These are phyloP conservation scores for Ethmia dodecea DNA, from an alignment of 2,888 invertebrate genomes.

Conservation along the genomic window DNA sequence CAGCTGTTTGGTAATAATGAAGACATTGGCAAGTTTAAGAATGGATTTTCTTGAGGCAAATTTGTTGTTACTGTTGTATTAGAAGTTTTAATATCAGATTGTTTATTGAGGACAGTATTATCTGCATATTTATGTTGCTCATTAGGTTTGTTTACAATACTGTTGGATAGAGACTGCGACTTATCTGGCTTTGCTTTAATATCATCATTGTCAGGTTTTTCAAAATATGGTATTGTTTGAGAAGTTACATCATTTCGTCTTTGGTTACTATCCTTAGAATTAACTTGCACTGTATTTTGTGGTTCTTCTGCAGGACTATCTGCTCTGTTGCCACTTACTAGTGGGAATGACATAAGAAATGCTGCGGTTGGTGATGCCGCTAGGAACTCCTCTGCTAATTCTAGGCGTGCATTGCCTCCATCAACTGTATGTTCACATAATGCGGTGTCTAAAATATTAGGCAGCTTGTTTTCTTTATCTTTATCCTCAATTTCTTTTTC, in stretches of 20 bases:
- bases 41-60: slow-evolving; percentile 55
- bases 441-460: slow-evolving; percentile 54
- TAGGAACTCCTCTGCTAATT: slow-evolving; percentile 72
- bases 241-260: slow-evolving; percentile 35
- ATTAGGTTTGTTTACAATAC: slow-evolving; percentile 33
- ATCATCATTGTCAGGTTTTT: slow-evolving; percentile 31
- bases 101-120: slow-evolving; percentile 29
- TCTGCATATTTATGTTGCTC: slow-evolving; percentile 40
- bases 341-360: slow-evolving; percentile 85
- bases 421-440: slow-evolving; percentile 62
- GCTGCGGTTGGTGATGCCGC: slow-evolving; percentile 86
- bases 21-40: slow-evolving; percentile 56
- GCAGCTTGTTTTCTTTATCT: slow-evolving; percentile 55
- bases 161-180: slow-evolving; percentile 17
- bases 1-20: slow-evolving; percentile 52
- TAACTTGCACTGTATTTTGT: slow-evolving; percentile 29
- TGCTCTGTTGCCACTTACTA: slow-evolving; percentile 79
- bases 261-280: slow-evolving; percentile 32
- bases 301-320: slow-evolving; percentile 67
- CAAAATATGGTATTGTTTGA: slow-evolving; percentile 32
- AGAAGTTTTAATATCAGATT: slow-evolving; percentile 32
- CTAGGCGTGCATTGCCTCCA: slow-evolving; percentile 76
- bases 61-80: slow-evolving; percentile 28
- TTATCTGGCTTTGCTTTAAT: slow-evolving; percentile 31
- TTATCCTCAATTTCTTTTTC: slow-evolving; percentile 38